phyloP scores from a whole-genome alignment of 1,140 invertebrate species.

The Acyrthosiphon pisum region DNA sequence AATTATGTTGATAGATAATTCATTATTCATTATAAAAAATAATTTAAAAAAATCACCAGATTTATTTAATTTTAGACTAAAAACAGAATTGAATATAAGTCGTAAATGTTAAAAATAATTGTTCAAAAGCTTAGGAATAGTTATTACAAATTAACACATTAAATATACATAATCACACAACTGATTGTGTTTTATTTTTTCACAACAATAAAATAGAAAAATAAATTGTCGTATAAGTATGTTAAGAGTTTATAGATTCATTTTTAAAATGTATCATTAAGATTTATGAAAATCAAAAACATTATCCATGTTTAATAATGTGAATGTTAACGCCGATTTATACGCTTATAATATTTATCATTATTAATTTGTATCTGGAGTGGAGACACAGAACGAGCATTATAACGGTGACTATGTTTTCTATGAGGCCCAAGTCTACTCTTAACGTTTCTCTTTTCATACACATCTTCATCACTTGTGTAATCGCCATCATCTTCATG shows the following conservation, averaged over 20 bases:
- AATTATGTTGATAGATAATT: neutral
- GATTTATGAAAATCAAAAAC: neutral
- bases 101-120: neutral
- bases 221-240: neutral
- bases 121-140: neutral
- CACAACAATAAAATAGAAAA: slow-evolving; percentile 46
- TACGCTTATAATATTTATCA: slow-evolving; percentile 51
- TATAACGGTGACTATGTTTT: slow-evolving; percentile 39
- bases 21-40: neutral
- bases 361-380: slow-evolving; percentile 54
- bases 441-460: slow-evolving; percentile 25
- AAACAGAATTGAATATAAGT: neutral
- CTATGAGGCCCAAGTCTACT: slow-evolving; percentile 46
- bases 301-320: neutral
- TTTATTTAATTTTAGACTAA: neutral
- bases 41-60: neutral
- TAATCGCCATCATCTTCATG: slow-evolving; percentile 49
- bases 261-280: neutral
- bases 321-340: slow-evolving; percentile 31
- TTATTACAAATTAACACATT: neutral
- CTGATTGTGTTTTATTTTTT: slow-evolving; percentile 38
- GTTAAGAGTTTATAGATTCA: neutral
- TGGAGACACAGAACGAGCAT: slow-evolving; percentile 39
- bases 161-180: slow-evolving; percentile 12
- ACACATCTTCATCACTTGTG: slow-evolving; percentile 33